These are phyloP conservation scores for Noctua pronuba DNA, from an alignment of 2,888 invertebrate genomes.

Conservation along the genomic window DNA sequence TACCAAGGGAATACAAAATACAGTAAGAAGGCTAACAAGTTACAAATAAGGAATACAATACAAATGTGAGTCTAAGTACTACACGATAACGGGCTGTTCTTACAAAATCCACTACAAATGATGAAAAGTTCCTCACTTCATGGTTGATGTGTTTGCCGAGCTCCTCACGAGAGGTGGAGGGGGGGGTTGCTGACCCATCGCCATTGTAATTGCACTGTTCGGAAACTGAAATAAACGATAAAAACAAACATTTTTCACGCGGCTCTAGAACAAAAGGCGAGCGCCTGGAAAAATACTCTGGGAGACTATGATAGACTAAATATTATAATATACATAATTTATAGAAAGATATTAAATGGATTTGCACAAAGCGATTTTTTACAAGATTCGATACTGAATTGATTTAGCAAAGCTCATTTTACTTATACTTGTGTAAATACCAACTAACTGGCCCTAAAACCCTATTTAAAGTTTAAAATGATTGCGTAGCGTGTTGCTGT, in stretches of 20 bases:
- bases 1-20: conserved; percentile 25
- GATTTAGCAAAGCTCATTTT: conserved; percentile 1
- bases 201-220: conserved; percentile 89
- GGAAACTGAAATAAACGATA: conserved; percentile 88
- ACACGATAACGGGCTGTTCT: conserved; percentile 63
- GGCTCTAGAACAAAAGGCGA: conserved; percentile 56
- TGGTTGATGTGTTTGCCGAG: conserved; percentile 88
- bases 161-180: conserved; percentile 90
- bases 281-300: conserved; percentile 31
- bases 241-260: conserved; percentile 76
- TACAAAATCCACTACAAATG: conserved; percentile 63
- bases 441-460: background rate
- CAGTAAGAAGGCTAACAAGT: conserved; percentile 21
- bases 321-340: conserved; percentile 46
- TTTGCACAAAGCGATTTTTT: conserved; percentile 3
- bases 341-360: conserved; percentile 2
- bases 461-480: background rate
- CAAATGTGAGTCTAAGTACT: background rate
- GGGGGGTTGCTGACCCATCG: conserved; percentile 89
- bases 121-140: conserved; percentile 87
- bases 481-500: conserved; percentile 17
- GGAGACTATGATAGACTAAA: conserved; percentile 59
- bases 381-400: conserved; percentile 2
- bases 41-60: conserved; percentile 35
- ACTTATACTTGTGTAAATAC: background rate